phyloP scores from a whole-genome alignment of 2,113 vertebrate genomes.

The Cepphus grylle region DNA sequence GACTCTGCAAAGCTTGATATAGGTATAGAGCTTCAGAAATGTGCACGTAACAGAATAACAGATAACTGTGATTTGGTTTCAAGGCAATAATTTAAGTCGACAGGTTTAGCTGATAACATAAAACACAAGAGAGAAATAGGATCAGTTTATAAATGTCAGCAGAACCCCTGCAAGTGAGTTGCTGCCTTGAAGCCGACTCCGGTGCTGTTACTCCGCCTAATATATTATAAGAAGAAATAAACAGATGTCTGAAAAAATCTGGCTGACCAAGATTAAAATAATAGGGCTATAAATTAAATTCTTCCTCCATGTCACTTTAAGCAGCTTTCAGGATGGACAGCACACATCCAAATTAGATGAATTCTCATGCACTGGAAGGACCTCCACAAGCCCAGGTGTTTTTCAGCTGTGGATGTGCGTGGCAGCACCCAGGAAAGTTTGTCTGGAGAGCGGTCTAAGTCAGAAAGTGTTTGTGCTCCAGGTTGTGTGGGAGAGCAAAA shows the following conservation, averaged over 20 bases:
- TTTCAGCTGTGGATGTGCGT: not conserved
- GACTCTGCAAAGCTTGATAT: slow-evolving; percentile 57
- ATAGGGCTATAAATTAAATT: slow-evolving; percentile 66
- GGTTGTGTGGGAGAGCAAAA: not conserved
- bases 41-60: slow-evolving; percentile 57
- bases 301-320: not conserved
- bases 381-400: not conserved
- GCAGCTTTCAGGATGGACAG: not conserved
- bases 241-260: slow-evolving; percentile 67
- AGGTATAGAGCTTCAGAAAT: slow-evolving; percentile 55
- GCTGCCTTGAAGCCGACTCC: slow-evolving; percentile 34
- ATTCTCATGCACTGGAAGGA: rapidly evolving
- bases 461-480: not conserved
- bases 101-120: slow-evolving; percentile 76
- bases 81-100: slow-evolving; percentile 76
- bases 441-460: not conserved
- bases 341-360: not conserved
- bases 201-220: slow-evolving; percentile 52
- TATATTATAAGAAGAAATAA: slow-evolving; percentile 69
- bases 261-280: slow-evolving; percentile 73
- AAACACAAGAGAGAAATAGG: slow-evolving; percentile 70
- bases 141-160: slow-evolving; percentile 74
- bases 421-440: not conserved
- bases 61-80: slow-evolving; percentile 75
- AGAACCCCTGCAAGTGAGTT: slow-evolving; percentile 63